phyloP scores from a whole-genome alignment of 2,888 invertebrate genomes.

The Dioctria linearis region DNA sequence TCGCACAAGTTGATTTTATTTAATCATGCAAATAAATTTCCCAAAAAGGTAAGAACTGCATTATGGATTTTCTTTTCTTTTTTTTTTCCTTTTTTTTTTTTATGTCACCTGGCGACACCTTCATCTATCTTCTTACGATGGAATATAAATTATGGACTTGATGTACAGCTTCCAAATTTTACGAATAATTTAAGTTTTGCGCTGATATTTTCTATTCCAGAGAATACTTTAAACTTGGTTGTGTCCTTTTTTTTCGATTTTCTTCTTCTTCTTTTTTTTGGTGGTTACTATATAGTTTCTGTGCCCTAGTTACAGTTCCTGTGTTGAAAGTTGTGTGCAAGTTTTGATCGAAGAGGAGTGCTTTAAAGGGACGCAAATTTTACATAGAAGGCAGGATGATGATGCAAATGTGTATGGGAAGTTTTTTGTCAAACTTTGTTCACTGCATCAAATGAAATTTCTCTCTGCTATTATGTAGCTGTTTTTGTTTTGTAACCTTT shows the following conservation, averaged over 20 bases:
- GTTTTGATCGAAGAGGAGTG: background rate
- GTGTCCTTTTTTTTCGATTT: background rate
- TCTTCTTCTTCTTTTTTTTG: background rate
- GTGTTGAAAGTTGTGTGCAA: background rate
- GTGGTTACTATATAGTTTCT: too few relatives aligned
- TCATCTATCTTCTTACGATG: too few relatives aligned
- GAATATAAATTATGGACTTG: background rate
- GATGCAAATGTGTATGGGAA: background rate
- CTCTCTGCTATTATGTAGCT: background rate
- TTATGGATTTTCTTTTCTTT: background rate
- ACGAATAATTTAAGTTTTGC: background rate
- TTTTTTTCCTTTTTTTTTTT: background rate
- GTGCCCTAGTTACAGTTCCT: background rate
- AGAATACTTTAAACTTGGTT: background rate
- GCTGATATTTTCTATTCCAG: background rate
- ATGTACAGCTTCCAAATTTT: background rate
- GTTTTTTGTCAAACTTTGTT: background rate
- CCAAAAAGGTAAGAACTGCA: slow-evolving; percentile 19
- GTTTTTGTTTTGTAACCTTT: background rate
- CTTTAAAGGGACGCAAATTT: background rate
- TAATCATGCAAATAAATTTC: slow-evolving; percentile 47
- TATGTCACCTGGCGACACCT: too few relatives aligned
- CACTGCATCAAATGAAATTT: background rate
- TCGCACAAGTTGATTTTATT: background rate
- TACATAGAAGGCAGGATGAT: background rate